Percentiles rank a stretch among this genome's conserved stretches.
These are phyloP conservation scores for Ophion slaviceki DNA, from an alignment of 2,888 invertebrate species.

Conservation along the genomic window DNA sequence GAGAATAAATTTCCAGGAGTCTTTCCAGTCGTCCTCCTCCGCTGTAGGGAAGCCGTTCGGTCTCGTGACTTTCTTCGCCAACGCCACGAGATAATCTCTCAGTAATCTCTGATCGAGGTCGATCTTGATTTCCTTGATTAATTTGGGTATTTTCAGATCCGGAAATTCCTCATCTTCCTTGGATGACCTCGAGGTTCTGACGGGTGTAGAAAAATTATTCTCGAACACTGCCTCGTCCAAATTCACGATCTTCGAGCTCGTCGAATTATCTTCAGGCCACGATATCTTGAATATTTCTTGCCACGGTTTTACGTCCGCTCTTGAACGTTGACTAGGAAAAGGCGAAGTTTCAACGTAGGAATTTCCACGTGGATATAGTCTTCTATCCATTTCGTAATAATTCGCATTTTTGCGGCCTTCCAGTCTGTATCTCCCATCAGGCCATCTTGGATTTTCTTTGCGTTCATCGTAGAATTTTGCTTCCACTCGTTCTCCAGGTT, in stretches of 20 bases:
- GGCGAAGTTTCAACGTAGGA: not conserved
- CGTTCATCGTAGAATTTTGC: not conserved
- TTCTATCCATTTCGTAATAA: constrained; percentile 8
- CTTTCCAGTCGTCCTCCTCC: constrained; percentile 39
- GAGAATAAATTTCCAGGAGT: constrained; percentile 47
- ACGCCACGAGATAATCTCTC: constrained; percentile 44
- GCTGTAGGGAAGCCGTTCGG: not conserved
- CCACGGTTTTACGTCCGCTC: not conserved
- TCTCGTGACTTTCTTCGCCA: constrained; percentile 16
- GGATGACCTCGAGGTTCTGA: constrained; percentile 55
- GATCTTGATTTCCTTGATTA: constrained; percentile 55
- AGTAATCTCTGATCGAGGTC: constrained; percentile 50
- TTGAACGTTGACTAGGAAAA: not conserved
- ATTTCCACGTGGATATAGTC: constrained; percentile 26
- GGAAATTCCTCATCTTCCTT: not conserved
- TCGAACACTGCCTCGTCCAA: constrained; percentile 27
- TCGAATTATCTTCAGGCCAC: constrained; percentile 36
- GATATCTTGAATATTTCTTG: constrained; percentile 24
- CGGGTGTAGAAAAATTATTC: constrained; percentile 3
- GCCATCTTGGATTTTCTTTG: not conserved
- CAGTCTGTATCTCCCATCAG: not conserved
- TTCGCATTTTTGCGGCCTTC: not conserved
- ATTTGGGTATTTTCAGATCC: constrained; percentile 41
- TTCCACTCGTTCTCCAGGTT: not conserved
- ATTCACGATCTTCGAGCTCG: not conserved